These are phyloP conservation scores for Loriculus beryllinus DNA, from an alignment of 2,797 vertebrate genomes.

Conservation along the genomic window DNA sequence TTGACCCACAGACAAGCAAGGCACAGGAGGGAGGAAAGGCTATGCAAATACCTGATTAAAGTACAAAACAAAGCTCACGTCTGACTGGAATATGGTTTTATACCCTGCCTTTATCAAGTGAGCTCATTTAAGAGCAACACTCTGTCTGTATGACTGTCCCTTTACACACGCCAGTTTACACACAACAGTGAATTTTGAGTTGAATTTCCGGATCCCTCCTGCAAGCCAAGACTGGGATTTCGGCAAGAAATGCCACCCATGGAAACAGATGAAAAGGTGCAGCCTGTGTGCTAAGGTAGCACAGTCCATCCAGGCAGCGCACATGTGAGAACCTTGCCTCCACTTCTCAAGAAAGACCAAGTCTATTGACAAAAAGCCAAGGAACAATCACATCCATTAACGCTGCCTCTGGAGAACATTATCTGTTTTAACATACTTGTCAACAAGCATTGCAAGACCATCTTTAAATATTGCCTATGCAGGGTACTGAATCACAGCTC, in stretches of 20 bases:
- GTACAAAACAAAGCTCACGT: not conserved
- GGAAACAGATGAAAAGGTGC: not conserved
- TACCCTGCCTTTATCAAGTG: not conserved
- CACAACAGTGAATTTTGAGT: not conserved
- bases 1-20: fast-evolving
- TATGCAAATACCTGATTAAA: not conserved
- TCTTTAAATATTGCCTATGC: not conserved
- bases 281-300: not conserved
- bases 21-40: not conserved
- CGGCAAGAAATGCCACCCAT: fast-evolving
- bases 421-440: not conserved
- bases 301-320: fast-evolving
- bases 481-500: not conserved
- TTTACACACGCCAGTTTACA: not conserved
- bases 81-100: not conserved
- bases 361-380: not conserved
- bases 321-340: not conserved
- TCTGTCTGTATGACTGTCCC: not conserved
- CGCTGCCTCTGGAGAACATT: not conserved
- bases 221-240: fast-evolving
- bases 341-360: not conserved
- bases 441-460: constrained; percentile 19
- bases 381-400: not conserved
- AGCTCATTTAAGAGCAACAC: not conserved
- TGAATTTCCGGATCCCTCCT: not conserved